These are phyloP conservation scores for Hemiprocne comata DNA, from an alignment of 2,113 vertebrate species.

Conservation along the genomic window DNA sequence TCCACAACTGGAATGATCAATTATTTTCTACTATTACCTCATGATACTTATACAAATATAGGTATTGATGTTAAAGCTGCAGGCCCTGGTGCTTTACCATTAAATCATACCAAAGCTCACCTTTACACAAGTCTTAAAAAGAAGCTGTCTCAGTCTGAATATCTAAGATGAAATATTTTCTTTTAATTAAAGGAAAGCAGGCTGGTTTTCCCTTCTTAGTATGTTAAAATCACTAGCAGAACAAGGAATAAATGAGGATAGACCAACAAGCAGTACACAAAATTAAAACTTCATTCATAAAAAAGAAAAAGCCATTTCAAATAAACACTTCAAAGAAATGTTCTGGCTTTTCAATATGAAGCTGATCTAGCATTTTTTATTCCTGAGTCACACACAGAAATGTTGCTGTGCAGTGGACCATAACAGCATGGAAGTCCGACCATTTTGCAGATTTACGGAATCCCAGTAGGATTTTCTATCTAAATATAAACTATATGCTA, in stretches of 20 bases:
- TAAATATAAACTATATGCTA: constrained; percentile 72
- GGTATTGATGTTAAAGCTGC: background rate
- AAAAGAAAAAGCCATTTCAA: constrained; percentile 56
- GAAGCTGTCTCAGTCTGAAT: constrained; percentile 27
- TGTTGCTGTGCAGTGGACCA: constrained; percentile 35
- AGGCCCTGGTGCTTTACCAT: background rate
- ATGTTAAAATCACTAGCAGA: constrained; percentile 27
- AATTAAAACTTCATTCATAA: constrained; percentile 20
- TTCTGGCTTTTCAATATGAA: constrained; percentile 58
- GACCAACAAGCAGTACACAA: background rate
- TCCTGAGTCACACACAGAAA: constrained; percentile 67
- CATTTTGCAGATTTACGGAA: constrained; percentile 58
- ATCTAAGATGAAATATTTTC: constrained; percentile 47
- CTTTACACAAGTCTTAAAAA: constrained; percentile 15
- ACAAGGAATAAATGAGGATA: constrained; percentile 33
- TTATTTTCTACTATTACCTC: background rate
- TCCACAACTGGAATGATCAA: background rate
- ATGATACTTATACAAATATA: background rate
- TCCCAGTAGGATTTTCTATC: constrained; percentile 73
- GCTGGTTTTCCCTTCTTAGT: constrained; percentile 36
- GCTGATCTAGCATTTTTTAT: constrained; percentile 67
- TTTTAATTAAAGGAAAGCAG: constrained; percentile 46
- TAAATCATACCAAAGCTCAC: background rate
- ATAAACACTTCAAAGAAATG: constrained; percentile 62
- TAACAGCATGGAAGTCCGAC: constrained; percentile 34